A percentile compares a stretch with the other conserved stretches of the same genome.
phyloP scores from a whole-genome alignment of 2,888 invertebrate species.

The Heliconius ismenius region DNA sequence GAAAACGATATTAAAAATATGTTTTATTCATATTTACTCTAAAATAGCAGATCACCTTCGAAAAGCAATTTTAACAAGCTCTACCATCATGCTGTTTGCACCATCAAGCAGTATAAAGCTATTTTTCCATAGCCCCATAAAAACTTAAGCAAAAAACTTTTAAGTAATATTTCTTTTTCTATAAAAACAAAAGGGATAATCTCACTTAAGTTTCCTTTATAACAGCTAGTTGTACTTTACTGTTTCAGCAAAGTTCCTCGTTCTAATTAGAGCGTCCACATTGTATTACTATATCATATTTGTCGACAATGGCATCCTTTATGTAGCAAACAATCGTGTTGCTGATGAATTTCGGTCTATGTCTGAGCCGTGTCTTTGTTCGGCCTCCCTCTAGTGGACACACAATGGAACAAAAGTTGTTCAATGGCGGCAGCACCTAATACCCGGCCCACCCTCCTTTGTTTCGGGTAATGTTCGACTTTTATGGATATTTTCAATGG shows the following conservation, averaged over 20 bases:
- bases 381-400: conserved; percentile 78
- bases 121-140: not conserved
- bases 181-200: conserved; percentile 28
- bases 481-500: conserved; percentile 82
- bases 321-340: conserved; percentile 81
- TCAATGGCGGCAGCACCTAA: conserved; percentile 80
- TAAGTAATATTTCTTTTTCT: conserved; percentile 5
- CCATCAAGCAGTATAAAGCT: not conserved
- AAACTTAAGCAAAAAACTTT: too few relatives aligned
- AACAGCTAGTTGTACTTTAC: conserved; percentile 38
- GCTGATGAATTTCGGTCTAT: conserved; percentile 82
- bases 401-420: conserved; percentile 82
- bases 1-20: not conserved
- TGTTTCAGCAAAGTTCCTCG: conserved; percentile 52
- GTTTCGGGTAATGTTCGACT: conserved; percentile 82
- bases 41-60: not conserved
- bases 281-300: conserved; percentile 80
- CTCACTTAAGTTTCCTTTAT: conserved; percentile 47
- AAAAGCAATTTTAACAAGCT: not conserved
- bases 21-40: not conserved
- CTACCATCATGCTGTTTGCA: not conserved
- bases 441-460: conserved; percentile 78
- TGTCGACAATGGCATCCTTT: conserved; percentile 80
- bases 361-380: conserved; percentile 78
- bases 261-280: conserved; percentile 78